Base-by-base conservation (phyloP, 2,797 vertebrate genomes). In the Gymnoscopelus microlampas region DNA sequence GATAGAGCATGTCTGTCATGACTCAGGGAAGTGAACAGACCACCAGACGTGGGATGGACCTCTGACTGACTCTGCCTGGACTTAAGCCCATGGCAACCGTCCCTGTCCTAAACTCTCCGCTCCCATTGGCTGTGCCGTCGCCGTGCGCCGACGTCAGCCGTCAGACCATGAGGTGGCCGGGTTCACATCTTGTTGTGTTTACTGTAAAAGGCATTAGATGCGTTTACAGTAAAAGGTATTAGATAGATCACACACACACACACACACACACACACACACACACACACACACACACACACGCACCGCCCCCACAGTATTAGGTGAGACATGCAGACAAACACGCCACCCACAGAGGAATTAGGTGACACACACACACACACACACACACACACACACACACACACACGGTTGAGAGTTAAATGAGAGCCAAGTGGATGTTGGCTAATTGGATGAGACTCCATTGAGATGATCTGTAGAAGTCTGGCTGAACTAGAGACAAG, bases 101-200 rank as follows among this genome's bases (percentile, higher is more conserved):
- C 50, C 50, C 55, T 1, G 0, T 61, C 57, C 81, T 48, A 2
- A 15, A 69, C 48, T 73, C 58, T n/a, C 44, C 1, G 32, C 65
- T 55, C 57, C 56, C 4, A 67, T 50, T 80, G 79, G 78, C 70
- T 68, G 53, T 8, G 57, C 66, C 71, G 39, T 15, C 29, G 5
- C 29, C 69, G 64, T 10, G 59, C 47, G 62, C 73, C 85, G 81
- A 86, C 81, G 79, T 68, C 53, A 39, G 58, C 57, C 1, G 73
- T 91, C 84, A 84, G 82, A 58, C 83, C 80, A 84, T 70, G 60
- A 63, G 86, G 85, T 85, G 81, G 89, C 19, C 62, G 13, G 70
- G 86, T 88, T 81, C 49, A 53, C 35, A 5, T 44, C 15, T 54
- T 60, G 51, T 62, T 72, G 75, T 60, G 50, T 80, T 83, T 76